These are phyloP conservation scores for Teleogryllus oceanicus DNA, from an alignment of 2,888 invertebrate species.

Conservation along the genomic window DNA sequence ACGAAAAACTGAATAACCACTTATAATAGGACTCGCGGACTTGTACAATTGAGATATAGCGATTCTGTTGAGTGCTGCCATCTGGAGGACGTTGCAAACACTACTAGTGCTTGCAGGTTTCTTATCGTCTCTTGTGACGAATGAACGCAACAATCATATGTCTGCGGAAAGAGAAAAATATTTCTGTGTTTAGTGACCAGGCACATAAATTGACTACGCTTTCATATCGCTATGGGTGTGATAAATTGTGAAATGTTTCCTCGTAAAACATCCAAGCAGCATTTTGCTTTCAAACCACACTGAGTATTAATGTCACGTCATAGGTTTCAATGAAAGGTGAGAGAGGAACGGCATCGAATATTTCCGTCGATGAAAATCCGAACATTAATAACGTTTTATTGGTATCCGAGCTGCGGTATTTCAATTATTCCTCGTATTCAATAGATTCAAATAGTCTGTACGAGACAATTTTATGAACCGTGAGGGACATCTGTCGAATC, in stretches of 20 bases:
- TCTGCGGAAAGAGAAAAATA: not conserved
- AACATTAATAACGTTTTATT: slow-evolving; percentile 1
- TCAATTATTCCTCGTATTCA: not conserved
- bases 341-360: not conserved
- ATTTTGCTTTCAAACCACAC: slow-evolving; percentile 6
- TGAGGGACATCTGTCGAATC: no score
- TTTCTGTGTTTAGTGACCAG: slow-evolving; percentile 8
- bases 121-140: no score
- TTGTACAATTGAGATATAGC: no score
- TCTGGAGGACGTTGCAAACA: no score
- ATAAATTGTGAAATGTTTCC: slow-evolving; percentile 7
- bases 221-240: not conserved
- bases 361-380: not conserved
- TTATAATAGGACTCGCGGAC: no score
- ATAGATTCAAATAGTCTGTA: no score
- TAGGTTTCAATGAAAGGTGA: not conserved
- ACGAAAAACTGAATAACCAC: no score
- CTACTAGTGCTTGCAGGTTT: no score
- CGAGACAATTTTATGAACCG: no score
- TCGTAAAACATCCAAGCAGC: slow-evolving; percentile 5
- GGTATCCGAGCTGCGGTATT: not conserved
- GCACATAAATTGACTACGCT: not conserved
- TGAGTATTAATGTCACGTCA: slow-evolving; percentile 7
- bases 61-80: no score
- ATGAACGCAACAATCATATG: no score